Evolutionary conservation across 2,888 invertebrate species (phyloP), one percentile per base, ranked within the genome.

Genomic region (Cataglyphis albicans): DNA sequence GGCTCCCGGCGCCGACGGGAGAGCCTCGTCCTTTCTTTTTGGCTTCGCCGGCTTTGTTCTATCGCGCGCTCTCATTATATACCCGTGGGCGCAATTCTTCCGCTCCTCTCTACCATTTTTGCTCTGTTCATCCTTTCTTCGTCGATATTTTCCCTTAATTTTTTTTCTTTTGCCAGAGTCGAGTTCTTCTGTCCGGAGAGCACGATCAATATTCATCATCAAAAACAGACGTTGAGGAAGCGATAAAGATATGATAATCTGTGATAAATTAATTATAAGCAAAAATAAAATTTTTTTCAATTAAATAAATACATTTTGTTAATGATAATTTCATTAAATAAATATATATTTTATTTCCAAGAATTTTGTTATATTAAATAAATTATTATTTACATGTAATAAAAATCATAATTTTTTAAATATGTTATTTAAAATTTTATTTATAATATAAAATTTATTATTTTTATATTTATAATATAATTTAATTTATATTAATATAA

Each of bases 11-110:
- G 38, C 38, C 75, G 32, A 6, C 32, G 32, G 6, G 32, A 65
- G 38, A 76, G 38, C 38, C 55, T 25, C 12, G 1, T 67, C 25
- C 55, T 55, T 76, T 76, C 75, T 76, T 76, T 74, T 76, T 76
- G 67, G n/a, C 21, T 38, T 76, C 75, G 9, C 67, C 25, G 38
- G 67, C 52, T 76, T 76, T 76, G 67, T 76, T 76, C 65, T 65
- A 75, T 55, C 67, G 75, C 67, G 75, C 38, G 38, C 75, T 76
- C 67, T 76, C 75, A 76, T 76, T 76, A 76, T 67, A n/a, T 76
- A 76, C n/a, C 75, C 29, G 38, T n/a, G n/a, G n/a, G 52, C 52
- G 25, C 75, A 76, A 67, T 76, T 76, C 67, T 76, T 67, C n/a
- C 67, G 55, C 67, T 76, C 18, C 75, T 75, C 65, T 75, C 35